A percentile compares a stretch with the other conserved stretches of the same genome.
These are phyloP conservation scores for Sebastes fasciatus DNA, from an alignment of 2,113 vertebrate genomes.

Conservation along the genomic window DNA sequence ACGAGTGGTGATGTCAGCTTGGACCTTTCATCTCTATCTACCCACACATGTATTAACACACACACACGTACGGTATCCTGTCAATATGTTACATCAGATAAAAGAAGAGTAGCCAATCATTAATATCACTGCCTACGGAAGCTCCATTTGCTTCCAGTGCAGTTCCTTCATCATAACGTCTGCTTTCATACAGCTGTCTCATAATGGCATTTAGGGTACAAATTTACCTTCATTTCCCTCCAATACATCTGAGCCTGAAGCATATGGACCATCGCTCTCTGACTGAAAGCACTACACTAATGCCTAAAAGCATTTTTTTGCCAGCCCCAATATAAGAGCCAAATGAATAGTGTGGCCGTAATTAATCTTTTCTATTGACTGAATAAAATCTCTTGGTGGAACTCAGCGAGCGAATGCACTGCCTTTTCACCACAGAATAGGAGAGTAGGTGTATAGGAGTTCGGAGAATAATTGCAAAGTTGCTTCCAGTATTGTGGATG, in stretches of 20 bases:
- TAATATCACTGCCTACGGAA: conserved; percentile 46
- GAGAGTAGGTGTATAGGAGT: conserved; percentile 30
- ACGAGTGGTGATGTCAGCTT: conserved; percentile 30
- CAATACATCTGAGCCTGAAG: conserved; percentile 60
- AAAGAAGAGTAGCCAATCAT: conserved; percentile 65
- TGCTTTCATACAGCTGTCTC: conserved; percentile 72
- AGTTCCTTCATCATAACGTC: conserved; percentile 64
- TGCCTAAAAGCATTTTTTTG: conserved; percentile 80
- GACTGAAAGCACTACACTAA: conserved; percentile 68
- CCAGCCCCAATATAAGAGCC: conserved; percentile 68
- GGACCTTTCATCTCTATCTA: conserved; percentile 46
- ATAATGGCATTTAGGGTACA: conserved; percentile 73
- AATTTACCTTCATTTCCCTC: conserved; percentile 74
- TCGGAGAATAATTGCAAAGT: conserved; percentile 70
- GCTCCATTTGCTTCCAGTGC: conserved; percentile 68
- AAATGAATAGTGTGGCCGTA: conserved; percentile 78
- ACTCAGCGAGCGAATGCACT: conserved; percentile 43
- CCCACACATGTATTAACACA: conserved; percentile 24
- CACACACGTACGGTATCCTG: conserved; percentile 4
- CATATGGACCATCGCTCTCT: conserved; percentile 67
- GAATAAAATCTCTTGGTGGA: conserved; percentile 74
- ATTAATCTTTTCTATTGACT: conserved; percentile 84
- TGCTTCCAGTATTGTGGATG: conserved; percentile 48
- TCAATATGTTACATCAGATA: conserved; percentile 65
- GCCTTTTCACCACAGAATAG: conserved; percentile 62